Conservation (phyloP, 2,113 vertebrate species). For the Semnopithecus entellus region DNA sequence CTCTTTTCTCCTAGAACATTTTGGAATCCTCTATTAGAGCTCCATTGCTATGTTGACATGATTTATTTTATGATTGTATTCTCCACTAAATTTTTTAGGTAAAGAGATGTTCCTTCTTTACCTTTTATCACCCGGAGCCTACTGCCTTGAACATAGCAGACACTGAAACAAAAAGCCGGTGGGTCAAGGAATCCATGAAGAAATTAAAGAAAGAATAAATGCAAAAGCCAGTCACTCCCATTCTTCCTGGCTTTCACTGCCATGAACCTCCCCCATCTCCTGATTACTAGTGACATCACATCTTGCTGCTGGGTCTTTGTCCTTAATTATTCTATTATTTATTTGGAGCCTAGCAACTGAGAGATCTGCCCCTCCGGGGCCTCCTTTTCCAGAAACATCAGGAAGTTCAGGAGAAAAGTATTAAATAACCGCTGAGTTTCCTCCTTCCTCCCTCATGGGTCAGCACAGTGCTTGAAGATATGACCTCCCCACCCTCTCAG, state of each 20-base stretch:
- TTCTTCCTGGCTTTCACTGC: background rate
- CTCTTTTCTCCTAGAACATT: background rate
- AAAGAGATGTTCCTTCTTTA: background rate
- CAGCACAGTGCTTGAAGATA: background rate
- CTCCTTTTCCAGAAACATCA: background rate
- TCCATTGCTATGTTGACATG: too few relatives aligned
- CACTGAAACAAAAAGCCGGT: background rate
- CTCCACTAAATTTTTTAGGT: background rate
- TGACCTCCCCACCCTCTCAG: background rate
- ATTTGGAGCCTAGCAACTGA: background rate
- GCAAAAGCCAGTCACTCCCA: background rate
- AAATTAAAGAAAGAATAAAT: background rate
- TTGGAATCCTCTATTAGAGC: fast-evolving
- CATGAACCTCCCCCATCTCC: background rate
- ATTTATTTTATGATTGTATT: background rate
- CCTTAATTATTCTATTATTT: background rate
- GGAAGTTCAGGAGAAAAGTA: background rate
- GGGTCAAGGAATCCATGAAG: background rate
- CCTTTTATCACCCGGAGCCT: background rate
- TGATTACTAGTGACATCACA: background rate
- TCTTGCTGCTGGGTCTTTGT: background rate
- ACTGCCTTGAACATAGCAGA: background rate
- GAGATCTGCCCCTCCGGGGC: background rate
- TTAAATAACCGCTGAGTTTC: background rate
- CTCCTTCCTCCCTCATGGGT: background rate